Conservation (phyloP, 2,797 vertebrate species). For the Coendou prehensilis region DNA sequence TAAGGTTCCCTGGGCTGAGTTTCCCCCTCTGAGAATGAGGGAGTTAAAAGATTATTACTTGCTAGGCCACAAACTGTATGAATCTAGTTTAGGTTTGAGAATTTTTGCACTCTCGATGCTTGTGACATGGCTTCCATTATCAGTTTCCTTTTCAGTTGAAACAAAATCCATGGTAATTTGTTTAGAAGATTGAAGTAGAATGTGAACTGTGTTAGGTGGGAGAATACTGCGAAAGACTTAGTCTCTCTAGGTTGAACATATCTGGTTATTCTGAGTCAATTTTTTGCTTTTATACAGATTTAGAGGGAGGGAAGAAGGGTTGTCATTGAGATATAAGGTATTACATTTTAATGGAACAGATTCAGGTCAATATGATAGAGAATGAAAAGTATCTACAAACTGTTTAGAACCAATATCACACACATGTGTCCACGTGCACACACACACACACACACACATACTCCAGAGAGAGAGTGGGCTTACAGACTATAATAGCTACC, state of each 20-base stretch:
- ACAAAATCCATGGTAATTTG: slow-evolving; percentile 28
- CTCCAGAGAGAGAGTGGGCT: neutral
- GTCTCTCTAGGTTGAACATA: slow-evolving; percentile 5
- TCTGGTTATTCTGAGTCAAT: slow-evolving; percentile 14
- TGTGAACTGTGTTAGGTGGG: neutral
- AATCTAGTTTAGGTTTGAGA: neutral
- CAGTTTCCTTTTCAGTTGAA: slow-evolving; percentile 18
- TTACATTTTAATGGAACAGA: neutral
- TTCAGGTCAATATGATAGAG: neutral
- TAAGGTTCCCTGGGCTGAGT: neutral
- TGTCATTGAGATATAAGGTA: neutral
- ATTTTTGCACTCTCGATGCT: slow-evolving; percentile 13
- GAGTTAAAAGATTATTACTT: neutral
- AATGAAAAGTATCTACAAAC: neutral
- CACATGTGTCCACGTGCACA: neutral
- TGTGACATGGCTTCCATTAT: slow-evolving; percentile 50
- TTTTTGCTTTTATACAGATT: slow-evolving; percentile 43
- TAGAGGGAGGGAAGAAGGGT: neutral
- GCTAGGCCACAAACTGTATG: neutral
- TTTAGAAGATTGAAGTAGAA: slow-evolving; percentile 51
- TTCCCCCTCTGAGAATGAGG: neutral
- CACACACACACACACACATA: neutral
- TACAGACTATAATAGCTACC: neutral
- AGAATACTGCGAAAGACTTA: neutral
- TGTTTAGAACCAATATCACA: neutral